Conservation (phyloP, 2,797 vertebrate genomes). For the Manis pentadactyla region DNA sequence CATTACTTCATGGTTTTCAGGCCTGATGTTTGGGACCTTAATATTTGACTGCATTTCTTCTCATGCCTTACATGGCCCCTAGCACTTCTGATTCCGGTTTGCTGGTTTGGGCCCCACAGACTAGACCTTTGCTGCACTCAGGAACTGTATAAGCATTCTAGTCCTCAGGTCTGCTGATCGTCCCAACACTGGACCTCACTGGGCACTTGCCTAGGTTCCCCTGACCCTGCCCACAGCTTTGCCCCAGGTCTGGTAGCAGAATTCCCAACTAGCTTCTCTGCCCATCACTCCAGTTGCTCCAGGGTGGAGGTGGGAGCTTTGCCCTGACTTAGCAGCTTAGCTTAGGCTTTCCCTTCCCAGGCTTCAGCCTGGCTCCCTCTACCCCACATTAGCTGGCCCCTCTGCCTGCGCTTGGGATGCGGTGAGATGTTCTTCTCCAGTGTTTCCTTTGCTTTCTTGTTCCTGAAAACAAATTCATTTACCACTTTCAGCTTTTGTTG, state of each 20-base stretch:
- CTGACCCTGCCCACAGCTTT: neutral
- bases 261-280: neutral
- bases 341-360: neutral
- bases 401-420: neutral
- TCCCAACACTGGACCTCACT: neutral
- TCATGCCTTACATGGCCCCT: neutral
- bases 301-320: rapidly evolving
- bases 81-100: neutral
- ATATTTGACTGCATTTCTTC: neutral
- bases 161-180: neutral
- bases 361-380: neutral
- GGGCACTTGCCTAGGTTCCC: no score
- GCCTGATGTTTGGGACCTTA: neutral
- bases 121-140: neutral
- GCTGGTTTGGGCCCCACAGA: neutral
- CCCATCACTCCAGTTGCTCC: neutral
- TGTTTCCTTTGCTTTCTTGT: neutral
- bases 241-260: neutral
- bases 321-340: neutral
- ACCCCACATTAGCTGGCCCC: neutral
- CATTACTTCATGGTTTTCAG: neutral
- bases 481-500: neutral
- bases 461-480: neutral
- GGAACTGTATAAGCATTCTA: rapidly evolving
- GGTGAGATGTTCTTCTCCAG: neutral